A percentile compares a stretch with the other conserved stretches of the same genome.
These are phyloP conservation scores for Teleiodes luculella DNA, from an alignment of 2,888 invertebrate genomes.

Conservation along the genomic window DNA sequence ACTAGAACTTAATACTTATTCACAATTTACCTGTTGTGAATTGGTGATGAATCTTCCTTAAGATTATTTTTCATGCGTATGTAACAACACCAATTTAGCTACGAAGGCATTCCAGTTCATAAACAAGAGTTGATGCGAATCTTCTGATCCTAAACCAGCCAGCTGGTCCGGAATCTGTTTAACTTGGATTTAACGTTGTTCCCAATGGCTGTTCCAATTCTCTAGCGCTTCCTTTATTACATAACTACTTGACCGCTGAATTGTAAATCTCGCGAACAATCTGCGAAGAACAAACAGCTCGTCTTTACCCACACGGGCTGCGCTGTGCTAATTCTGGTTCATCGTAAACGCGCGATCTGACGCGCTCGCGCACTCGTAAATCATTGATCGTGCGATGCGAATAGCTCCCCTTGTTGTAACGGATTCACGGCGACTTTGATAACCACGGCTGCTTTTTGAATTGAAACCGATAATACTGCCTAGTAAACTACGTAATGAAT, in stretches of 20 bases:
- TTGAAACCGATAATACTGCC: background rate
- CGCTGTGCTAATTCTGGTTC: constrained; percentile 42
- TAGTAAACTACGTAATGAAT: background rate
- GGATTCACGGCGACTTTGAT: background rate
- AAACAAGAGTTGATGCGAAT: too few relatives aligned
- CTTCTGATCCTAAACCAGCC: background rate
- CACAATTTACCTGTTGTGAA: too few relatives aligned
- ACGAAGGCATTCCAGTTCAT: too few relatives aligned
- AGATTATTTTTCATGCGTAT: too few relatives aligned
- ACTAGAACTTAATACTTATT: background rate
- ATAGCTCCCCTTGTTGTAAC: background rate
- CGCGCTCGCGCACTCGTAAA: constrained; percentile 56
- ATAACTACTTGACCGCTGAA: constrained; percentile 35
- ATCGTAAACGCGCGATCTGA: constrained; percentile 62
- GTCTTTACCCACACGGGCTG: constrained; percentile 54
- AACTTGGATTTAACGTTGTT: background rate
- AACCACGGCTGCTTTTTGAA: constrained; percentile 29
- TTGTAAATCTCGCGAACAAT: constrained; percentile 54
- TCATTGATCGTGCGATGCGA: constrained; percentile 62
- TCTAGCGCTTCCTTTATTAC: background rate
- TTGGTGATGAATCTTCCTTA: too few relatives aligned
- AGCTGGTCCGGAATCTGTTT: background rate
- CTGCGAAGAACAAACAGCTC: constrained; percentile 37
- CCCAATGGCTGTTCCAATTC: background rate
- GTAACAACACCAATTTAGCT: too few relatives aligned